phyloP scores from a whole-genome alignment of 1,140 invertebrate species.

The Macrotrachela quadricornifera region DNA sequence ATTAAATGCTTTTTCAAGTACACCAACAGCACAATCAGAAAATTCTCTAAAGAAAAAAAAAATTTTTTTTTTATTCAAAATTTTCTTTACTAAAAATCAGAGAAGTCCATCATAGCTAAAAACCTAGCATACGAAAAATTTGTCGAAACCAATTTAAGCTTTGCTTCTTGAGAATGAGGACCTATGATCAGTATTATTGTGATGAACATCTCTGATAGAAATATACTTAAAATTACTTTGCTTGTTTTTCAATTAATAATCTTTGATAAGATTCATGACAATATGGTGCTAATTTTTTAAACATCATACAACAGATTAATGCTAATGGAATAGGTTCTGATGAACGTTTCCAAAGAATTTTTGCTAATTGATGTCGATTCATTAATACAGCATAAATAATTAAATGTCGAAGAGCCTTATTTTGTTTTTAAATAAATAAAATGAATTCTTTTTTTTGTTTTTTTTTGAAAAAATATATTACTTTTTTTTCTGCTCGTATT shows the following conservation, averaged over 20 bases:
- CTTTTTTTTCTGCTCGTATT: too few relatives aligned
- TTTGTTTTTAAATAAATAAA: constrained; percentile 12
- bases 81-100: too few relatives aligned
- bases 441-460: too few relatives aligned
- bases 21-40: constrained; percentile 25
- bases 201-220: too few relatives aligned
- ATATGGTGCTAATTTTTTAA: constrained; percentile 13
- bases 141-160: too few relatives aligned
- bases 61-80: background rate
- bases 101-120: too few relatives aligned
- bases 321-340: constrained; percentile 32
- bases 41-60: constrained; percentile 19
- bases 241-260: constrained; percentile 13
- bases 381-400: constrained; percentile 28
- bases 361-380: constrained; percentile 23
- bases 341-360: constrained; percentile 28
- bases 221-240: too few relatives aligned
- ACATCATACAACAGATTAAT: constrained; percentile 21
- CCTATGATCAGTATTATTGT: too few relatives aligned
- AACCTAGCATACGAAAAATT: too few relatives aligned
- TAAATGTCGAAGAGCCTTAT: constrained; percentile 22
- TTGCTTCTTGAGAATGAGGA: too few relatives aligned
- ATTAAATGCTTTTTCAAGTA: constrained; percentile 26
- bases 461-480: too few relatives aligned
- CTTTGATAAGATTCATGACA: constrained; percentile 13